Base-by-base conservation (phyloP, 2,797 vertebrate species). In the Paedocypris micromegethes region DNA sequence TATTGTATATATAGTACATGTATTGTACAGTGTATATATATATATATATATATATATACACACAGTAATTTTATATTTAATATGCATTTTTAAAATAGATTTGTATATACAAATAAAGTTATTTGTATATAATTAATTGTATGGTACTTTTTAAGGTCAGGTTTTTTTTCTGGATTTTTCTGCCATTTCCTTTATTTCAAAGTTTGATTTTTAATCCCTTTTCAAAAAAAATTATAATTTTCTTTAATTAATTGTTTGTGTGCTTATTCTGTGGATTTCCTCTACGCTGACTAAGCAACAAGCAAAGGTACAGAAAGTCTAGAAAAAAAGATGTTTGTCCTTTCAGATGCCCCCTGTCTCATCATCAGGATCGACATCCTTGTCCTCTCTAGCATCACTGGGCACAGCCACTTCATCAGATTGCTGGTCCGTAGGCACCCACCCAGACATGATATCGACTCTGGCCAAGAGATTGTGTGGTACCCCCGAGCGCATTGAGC, bases 401-500 rank as follows among this genome's bases (percentile, higher is more conserved):
- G 72, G 41, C 52, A 69, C 90, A 91, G 90, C 87, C 81, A 87
- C 89, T 86, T 88, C 92, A 77, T 77, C 86, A 82, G 91, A 88
- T 82, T 77, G 75, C 74, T 77, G 77, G 60, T 76, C 74, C 62
- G 77, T 76, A 83, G 59, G 55, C n/a, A 48, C 70, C 47, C 66
- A 44, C 57, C 9, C 76, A 87, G 91, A 84, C 61, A 39, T 84
- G 3, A 84, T 90, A 73, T 88, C 88, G 64, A 89, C 85, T 64
- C 64, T 90, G 0, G 88, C 90, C 46, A 93, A 93, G 83, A 78
- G 90, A n/a, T 77, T 90, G 59, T 85, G 83, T 4, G 90, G 86
- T 48, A 94, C 87, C 0, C 92, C 92, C 0, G 96, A 98, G 75
- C 86, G 95, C 45, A 96, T 98, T 0, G 92, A 93, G 82, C 87